Evolutionary conservation across 1,140 invertebrate genomes (phyloP), one percentile per base, ranked within the genome.

Genomic region (Campoletis sonorensis): DNA sequence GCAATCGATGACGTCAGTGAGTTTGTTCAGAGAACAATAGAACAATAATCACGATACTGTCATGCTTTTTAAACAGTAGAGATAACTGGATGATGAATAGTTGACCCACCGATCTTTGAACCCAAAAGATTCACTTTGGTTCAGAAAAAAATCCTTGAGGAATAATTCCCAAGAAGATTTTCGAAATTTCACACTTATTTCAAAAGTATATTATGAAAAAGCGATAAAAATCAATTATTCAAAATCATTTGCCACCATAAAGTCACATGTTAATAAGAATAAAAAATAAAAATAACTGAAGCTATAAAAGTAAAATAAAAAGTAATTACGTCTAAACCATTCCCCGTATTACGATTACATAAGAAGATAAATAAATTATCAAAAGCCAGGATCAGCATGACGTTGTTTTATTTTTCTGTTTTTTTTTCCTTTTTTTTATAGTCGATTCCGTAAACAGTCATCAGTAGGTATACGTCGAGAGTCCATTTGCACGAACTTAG

Each of bases 401-500:
- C 45, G 51, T 79, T 54, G 37, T 67, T n/a, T n/a, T n/a, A n/a
- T n/a, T n/a, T n/a, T n/a, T n/a, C n/a, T n/a, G n/a, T n/a, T n/a
- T n/a, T n/a, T n/a, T n/a, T n/a, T n/a, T n/a, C n/a, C n/a, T n/a
- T n/a, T n/a, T 54, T 75, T 75, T 73, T 54, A 75, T 75, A 18
- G 49, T 54, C 79, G 81, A 75, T 79, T 83, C 58, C 5, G n/a
- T 54, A n/a, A n/a, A 4, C 26, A 81, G 80, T 83, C 79, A 79
- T 82, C 80, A 7, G 4, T 70, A 81, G 61, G 4, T 21, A 49
- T 18, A 72, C 54, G 78, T 77, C 3, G 49, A 81, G n/a, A 76
- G 45, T 75, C 37, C 27, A 73, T 61, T 51, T 27, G 40, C 49
- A 71, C 68, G 79, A 80, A 54, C 58, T 80, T 73, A 49, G 45